These are phyloP conservation scores for Holocentrus rufus DNA, from an alignment of 2,797 vertebrate species.

Conservation along the genomic window DNA sequence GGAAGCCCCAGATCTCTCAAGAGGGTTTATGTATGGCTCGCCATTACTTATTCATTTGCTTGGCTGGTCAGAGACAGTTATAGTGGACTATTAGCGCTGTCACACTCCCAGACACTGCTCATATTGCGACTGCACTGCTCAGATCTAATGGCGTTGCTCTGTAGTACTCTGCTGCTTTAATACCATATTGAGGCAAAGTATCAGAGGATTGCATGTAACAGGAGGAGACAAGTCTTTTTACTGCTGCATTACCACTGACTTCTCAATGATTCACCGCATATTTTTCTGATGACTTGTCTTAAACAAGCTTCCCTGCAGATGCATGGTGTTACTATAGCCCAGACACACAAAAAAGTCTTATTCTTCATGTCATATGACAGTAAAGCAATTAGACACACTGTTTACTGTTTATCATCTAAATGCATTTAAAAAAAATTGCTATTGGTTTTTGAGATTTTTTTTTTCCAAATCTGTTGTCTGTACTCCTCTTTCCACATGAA, in stretches of 20 bases:
- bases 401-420: not conserved
- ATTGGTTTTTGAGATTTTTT: not conserved
- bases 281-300: slow-evolving; percentile 27
- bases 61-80: slow-evolving; percentile 37
- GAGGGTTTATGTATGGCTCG: slow-evolving; percentile 34
- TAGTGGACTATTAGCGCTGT: slow-evolving; percentile 39
- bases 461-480: slow-evolving; percentile 33
- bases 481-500: slow-evolving; percentile 45
- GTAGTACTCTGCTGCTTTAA: not conserved
- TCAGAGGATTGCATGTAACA: slow-evolving; percentile 7
- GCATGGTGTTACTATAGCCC: not conserved
- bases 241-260: slow-evolving; percentile 5
- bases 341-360: not conserved
- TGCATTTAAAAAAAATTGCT: not conserved
- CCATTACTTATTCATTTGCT: slow-evolving; percentile 59
- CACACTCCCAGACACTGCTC: slow-evolving; percentile 24
- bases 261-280: slow-evolving; percentile 27
- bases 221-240: slow-evolving; percentile 8
- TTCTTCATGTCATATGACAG: not conserved
- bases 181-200: not conserved
- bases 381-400: not conserved
- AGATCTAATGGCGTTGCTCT: slow-evolving; percentile 1
- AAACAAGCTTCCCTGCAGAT: not conserved
- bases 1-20: slow-evolving; percentile 52
- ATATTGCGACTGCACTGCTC: not conserved